phyloP scores from a whole-genome alignment of 2,888 invertebrate genomes.

The Cerastoderma edule region DNA sequence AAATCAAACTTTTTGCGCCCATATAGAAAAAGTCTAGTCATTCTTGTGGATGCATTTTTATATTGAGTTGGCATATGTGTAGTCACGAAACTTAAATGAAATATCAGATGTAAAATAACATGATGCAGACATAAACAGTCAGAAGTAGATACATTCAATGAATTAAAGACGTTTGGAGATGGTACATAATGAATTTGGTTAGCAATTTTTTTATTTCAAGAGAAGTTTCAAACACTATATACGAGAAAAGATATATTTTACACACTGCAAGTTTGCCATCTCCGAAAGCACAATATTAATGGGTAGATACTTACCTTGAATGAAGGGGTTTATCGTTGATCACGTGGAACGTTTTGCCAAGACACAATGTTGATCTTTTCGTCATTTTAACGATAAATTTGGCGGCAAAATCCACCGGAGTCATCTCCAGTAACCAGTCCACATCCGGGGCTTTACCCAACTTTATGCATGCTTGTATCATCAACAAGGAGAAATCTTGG shows the following conservation, averaged over 20 bases:
- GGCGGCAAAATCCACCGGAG: slow-evolving; percentile 84
- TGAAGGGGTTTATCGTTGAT: slow-evolving; percentile 80
- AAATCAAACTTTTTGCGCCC: neutral
- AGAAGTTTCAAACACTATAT: too few relatives aligned
- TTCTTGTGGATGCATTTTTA: too few relatives aligned
- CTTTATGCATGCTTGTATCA: slow-evolving; percentile 80
- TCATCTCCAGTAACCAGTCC: slow-evolving; percentile 83
- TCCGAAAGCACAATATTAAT: slow-evolving; percentile 46
- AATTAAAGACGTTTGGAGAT: too few relatives aligned
- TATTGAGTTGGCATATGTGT: too few relatives aligned
- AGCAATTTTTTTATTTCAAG: too few relatives aligned
- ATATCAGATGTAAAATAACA: too few relatives aligned
- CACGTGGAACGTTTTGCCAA: slow-evolving; percentile 83
- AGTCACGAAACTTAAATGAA: too few relatives aligned
- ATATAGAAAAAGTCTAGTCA: neutral
- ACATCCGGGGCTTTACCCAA: slow-evolving; percentile 80
- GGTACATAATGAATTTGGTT: too few relatives aligned
- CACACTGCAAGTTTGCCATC: slow-evolving; percentile 62
- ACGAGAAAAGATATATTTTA: too few relatives aligned
- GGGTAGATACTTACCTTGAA: slow-evolving; percentile 65
- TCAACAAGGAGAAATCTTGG: slow-evolving; percentile 83
- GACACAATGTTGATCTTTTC: slow-evolving; percentile 74
- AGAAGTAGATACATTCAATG: too few relatives aligned
- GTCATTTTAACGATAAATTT: slow-evolving; percentile 80
- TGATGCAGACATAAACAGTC: too few relatives aligned